A percentile compares a stretch with the other conserved stretches of the same genome.
Conservation (phyloP, 2,888 invertebrate species). For the Agonopterix arenella region DNA sequence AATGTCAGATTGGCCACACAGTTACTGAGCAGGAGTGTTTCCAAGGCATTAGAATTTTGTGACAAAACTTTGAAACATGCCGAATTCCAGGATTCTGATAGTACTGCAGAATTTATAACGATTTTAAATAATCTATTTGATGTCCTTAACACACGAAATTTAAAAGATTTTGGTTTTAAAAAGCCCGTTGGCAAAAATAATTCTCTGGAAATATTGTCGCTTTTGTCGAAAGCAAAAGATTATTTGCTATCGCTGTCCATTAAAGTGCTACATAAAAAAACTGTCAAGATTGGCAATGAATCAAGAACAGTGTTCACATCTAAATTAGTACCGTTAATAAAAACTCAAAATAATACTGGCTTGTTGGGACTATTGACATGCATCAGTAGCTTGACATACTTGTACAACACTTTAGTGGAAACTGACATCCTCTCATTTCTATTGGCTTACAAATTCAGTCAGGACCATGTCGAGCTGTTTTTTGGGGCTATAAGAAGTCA, state of each 20-base stretch:
- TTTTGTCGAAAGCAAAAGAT: slow-evolving; percentile 2
- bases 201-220: slow-evolving; percentile 1
- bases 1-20: slow-evolving; percentile 4
- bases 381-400: slow-evolving; percentile 2
- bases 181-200: slow-evolving; percentile 1
- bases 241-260: neutral
- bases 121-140: slow-evolving; percentile 6
- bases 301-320: neutral
- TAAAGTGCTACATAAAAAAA: neutral
- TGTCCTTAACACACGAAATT: slow-evolving; percentile 4
- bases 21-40: slow-evolving; percentile 12
- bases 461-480: too few species aligned
- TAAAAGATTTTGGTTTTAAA: slow-evolving; percentile 3
- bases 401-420: slow-evolving; percentile 6
- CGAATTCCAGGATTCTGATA: neutral
- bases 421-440: neutral
- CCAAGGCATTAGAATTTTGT: slow-evolving; percentile 6
- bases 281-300: neutral
- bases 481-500: too few species aligned
- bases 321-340: neutral
- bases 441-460: too few species aligned
- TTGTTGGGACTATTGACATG: slow-evolving; percentile 1
- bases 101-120: slow-evolving; percentile 6
- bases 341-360: slow-evolving; percentile 1
- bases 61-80: neutral